Percentiles rank a stretch among this genome's conserved stretches.
Evolutionary conservation across 2,797 vertebrate species (phyloP).

Genomic region (Tachyglossus aculeatus): DNA sequence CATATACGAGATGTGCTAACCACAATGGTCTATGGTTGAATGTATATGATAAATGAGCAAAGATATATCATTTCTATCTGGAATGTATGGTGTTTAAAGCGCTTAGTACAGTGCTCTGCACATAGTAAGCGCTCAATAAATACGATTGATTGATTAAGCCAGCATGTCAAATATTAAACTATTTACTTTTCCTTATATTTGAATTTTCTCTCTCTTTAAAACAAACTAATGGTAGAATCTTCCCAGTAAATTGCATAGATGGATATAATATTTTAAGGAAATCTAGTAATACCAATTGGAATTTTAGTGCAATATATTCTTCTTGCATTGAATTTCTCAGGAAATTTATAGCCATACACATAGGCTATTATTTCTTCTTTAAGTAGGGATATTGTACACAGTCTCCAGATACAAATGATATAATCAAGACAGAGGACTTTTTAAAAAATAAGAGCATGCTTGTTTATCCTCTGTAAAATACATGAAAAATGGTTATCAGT

Average conservation of each 20-base stretch:
- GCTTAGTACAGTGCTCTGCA: not conserved
- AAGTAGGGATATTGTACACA: not conserved
- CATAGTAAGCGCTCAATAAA: too few species aligned
- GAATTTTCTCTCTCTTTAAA: not conserved
- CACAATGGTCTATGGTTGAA: conserved; percentile 15
- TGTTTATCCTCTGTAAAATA: conserved; percentile 60
- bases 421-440: conserved; percentile 40
- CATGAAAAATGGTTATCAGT: conserved; percentile 61
- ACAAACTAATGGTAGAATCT: not conserved
- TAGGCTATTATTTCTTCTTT: conserved; percentile 29
- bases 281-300: too few species aligned
- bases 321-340: too few species aligned
- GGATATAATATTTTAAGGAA: too few species aligned
- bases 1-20: conserved; percentile 25
- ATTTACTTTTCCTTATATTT: not conserved
- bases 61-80: conserved; percentile 70
- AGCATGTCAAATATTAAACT: too few species aligned
- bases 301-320: too few species aligned
- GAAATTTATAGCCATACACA: not conserved
- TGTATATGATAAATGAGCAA: conserved; percentile 40
- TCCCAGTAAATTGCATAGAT: not conserved
- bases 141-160: too few species aligned
- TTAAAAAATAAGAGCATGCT: conserved; percentile 72
- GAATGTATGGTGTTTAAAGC: conserved; percentile 35
- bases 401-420: conserved; percentile 76